Evolutionary conservation across 2,888 invertebrate species (phyloP), one percentile per base, ranked within the genome.

Genomic region (Sthenelais limicola): DNA sequence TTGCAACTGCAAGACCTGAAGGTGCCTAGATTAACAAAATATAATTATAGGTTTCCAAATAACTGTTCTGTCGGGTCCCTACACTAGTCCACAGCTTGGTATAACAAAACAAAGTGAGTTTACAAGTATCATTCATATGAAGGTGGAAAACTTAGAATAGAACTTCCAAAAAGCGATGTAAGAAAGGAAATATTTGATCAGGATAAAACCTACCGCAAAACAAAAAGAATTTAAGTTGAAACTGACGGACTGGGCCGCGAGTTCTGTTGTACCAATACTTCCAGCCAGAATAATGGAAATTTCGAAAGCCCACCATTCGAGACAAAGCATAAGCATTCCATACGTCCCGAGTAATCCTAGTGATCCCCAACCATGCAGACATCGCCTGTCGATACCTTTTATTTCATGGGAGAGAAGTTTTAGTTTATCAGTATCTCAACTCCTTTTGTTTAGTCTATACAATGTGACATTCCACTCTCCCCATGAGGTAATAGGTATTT

Each of bases 261-360:
- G 62, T 33, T 73, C 71, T 0, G 56, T 72, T 1, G 33, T 58
- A 12, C 76, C 71, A 2, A 75, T 26, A 18, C 71, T 21, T 74
- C 78, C 78, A 32, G 75, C 70, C 5, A 78, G 21, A 26, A 78
- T 35, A 28, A 76, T 48, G 3, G 72, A 49, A 3, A 75, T 71
- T 33, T 78, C 78, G 54, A 74, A 68, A 28, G 74, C 54, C 74
- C 76, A 77, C 74, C 74, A 77, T 38, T 78, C 77, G 33, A 78
- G 67, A 48, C 74, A 74, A 32, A 72, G 38, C 78, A 78, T 78
- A 21, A 77, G 48, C 47, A 77, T 52, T 15, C 78, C 78, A 18
- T 74, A 72, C 1, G 77, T 30, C 26, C 77, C 73, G 30, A 78
- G 69, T 18, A 43, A 72, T 5, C 71, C 48, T 51, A 76, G 76